These are phyloP conservation scores for Peromyscus maniculatus DNA, from an alignment of 2,113 vertebrate species.

Conservation along the genomic window DNA sequence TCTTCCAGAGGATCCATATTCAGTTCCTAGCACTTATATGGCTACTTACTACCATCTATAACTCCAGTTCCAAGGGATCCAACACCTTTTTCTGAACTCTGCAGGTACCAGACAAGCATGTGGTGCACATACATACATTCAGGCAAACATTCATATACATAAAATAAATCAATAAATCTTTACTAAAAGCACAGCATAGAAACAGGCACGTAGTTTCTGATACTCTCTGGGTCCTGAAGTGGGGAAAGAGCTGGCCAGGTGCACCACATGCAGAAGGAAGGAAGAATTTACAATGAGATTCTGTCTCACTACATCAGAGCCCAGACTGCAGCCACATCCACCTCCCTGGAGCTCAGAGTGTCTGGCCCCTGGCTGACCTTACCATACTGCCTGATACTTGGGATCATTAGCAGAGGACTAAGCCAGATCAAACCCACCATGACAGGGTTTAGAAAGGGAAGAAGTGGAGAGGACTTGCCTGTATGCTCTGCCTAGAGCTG, in stretches of 20 bases:
- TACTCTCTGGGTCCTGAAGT: background rate
- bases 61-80: background rate
- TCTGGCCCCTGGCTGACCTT: too few species aligned
- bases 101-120: background rate
- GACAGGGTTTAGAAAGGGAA: background rate
- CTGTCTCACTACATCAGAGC: background rate
- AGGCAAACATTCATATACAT: background rate
- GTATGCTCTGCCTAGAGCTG: background rate
- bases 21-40: background rate
- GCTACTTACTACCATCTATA: background rate
- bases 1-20: background rate
- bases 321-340: background rate
- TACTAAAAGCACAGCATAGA: background rate
- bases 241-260: background rate
- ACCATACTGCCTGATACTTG: too few species aligned
- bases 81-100: background rate
- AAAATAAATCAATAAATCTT: background rate
- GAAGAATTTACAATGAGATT: background rate
- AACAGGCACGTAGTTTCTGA: too few species aligned
- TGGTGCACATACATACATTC: background rate
- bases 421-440: too few species aligned
- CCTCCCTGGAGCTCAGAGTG: background rate
- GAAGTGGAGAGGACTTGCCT: too few species aligned
- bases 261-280: background rate
- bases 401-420: too few species aligned